These are phyloP conservation scores for Antechinus flavipes DNA, from an alignment of 2,113 vertebrate genomes.

Conservation along the genomic window DNA sequence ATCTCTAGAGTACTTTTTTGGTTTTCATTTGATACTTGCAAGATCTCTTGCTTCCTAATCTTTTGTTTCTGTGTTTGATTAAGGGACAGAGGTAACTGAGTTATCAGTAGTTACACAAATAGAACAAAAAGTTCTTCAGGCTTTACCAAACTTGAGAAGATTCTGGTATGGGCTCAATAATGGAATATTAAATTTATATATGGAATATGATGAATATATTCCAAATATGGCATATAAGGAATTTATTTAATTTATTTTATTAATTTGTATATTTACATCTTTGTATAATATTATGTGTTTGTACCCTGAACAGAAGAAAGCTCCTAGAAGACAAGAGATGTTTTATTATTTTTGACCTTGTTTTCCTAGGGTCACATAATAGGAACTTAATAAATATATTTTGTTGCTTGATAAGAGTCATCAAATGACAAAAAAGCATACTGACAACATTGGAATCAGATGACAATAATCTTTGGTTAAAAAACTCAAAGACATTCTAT, in stretches of 20 bases:
- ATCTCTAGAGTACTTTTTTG: neutral
- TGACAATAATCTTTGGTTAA: neutral
- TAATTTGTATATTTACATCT: neutral
- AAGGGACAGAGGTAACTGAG: neutral
- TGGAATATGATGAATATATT: neutral
- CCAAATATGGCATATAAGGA: neutral
- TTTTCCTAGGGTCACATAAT: neutral
- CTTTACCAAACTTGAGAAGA: neutral
- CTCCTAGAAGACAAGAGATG: neutral
- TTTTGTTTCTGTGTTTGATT: neutral
- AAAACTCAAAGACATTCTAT: neutral
- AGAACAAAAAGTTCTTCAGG: neutral
- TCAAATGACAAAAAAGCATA: neutral
- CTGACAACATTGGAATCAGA: neutral
- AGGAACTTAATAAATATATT: neutral
- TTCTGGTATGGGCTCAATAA: neutral
- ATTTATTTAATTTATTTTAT: neutral
- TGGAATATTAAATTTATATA: neutral
- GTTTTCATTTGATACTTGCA: neutral
- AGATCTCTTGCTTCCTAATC: conserved; percentile 18
- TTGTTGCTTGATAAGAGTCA: neutral
- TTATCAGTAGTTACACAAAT: neutral
- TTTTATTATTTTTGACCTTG: neutral
- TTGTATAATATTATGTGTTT: neutral
- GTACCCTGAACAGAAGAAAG: neutral